These are phyloP conservation scores for Orthonyx spaldingii DNA, from an alignment of 2,113 vertebrate species.

Conservation along the genomic window DNA sequence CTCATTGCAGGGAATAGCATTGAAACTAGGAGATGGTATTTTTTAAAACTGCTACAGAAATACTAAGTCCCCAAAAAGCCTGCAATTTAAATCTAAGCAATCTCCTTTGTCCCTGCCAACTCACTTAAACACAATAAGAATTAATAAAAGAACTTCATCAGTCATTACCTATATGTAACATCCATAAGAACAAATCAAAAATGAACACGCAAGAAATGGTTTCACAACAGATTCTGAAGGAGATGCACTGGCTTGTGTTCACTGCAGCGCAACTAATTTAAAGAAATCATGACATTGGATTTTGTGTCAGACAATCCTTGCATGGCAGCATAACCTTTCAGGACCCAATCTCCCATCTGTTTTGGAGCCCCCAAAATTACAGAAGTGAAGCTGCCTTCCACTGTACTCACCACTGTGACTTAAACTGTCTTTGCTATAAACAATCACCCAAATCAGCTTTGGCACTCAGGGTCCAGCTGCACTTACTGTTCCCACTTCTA, in stretches of 20 bases:
- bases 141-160: not conserved
- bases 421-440: not conserved
- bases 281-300: not conserved
- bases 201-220: not conserved
- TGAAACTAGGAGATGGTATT: not conserved
- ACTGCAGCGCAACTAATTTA: not conserved
- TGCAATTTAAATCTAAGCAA: not conserved
- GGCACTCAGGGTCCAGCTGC: not conserved
- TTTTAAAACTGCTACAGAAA: not conserved
- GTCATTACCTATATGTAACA: not conserved
- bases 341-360: not conserved
- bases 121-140: not conserved
- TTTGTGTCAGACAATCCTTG: not conserved
- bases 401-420: not conserved
- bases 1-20: not conserved
- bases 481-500: not conserved
- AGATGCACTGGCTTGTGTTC: not conserved
- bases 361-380: not conserved
- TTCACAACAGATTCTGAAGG: not conserved
- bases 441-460: not conserved
- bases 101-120: not conserved
- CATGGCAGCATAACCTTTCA: not conserved
- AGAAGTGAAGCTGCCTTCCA: not conserved
- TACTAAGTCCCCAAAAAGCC: not conserved
- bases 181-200: not conserved